A percentile compares a stretch with the other conserved stretches of the same genome.
phyloP scores from a whole-genome alignment of 2,113 vertebrate species.

The Siphamia tubifer region DNA sequence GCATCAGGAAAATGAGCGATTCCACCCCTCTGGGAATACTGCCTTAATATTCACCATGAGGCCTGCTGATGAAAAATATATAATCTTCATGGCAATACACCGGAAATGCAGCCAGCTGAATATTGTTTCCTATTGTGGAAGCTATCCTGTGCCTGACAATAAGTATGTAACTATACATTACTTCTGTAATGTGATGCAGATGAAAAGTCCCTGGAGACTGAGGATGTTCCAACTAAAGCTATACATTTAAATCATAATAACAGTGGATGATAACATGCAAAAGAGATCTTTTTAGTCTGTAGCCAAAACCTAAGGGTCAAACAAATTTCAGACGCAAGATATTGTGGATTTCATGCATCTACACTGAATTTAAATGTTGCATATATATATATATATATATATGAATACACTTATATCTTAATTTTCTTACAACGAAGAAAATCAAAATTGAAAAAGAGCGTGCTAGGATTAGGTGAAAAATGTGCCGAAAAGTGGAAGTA shows the following conservation, averaged over 20 bases:
- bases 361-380: not conserved
- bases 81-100: slow-evolving; percentile 27
- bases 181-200: not conserved
- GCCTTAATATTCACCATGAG: slow-evolving; percentile 47
- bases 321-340: not conserved
- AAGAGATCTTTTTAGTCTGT: not conserved
- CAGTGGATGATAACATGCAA: not conserved
- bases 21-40: slow-evolving; percentile 40
- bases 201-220: not conserved
- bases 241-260: not conserved
- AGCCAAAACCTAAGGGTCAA: not conserved
- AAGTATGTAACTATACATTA: not conserved
- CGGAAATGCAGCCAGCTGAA: slow-evolving; percentile 9
- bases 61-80: slow-evolving; percentile 43
- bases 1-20: slow-evolving; percentile 56
- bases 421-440: not conserved
- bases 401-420: not conserved
- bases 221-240: no score
- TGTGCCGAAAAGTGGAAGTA: not conserved
- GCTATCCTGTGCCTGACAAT: not conserved
- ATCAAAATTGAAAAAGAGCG: not conserved
- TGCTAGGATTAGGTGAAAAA: not conserved
- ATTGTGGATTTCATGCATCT: not conserved
- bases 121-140: slow-evolving; percentile 3
- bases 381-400: no score